These are phyloP conservation scores for Nesogale talazaci DNA, from an alignment of 2,113 vertebrate genomes.

Conservation along the genomic window DNA sequence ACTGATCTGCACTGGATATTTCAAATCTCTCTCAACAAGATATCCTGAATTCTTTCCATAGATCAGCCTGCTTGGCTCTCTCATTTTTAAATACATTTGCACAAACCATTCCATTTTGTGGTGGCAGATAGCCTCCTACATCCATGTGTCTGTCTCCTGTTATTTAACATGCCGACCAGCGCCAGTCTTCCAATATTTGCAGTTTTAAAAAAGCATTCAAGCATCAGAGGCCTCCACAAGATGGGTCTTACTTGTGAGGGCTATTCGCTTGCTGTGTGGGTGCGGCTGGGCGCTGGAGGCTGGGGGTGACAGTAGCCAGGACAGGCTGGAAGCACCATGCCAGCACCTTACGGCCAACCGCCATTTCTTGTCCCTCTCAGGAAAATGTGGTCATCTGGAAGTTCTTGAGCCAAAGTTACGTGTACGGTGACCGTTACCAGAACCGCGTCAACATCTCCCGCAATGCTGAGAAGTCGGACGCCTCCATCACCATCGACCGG, in stretches of 20 bases:
- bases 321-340: neutral
- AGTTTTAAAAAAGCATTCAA: neutral
- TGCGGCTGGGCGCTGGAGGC: neutral
- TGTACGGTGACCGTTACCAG: slow-evolving; percentile 81
- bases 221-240: neutral
- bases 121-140: neutral
- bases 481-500: slow-evolving; percentile 83
- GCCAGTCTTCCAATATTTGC: neutral
- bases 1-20: too few relatives aligned
- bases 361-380: slow-evolving; percentile 77
- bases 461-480: fast-evolving
- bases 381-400: slow-evolving; percentile 73
- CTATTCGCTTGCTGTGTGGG: too few relatives aligned
- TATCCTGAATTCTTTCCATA: neutral
- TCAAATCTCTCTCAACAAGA: neutral
- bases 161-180: neutral
- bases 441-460: slow-evolving; percentile 77
- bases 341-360: neutral
- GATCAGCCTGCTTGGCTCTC: neutral
- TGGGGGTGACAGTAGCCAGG: neutral
- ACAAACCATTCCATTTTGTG: neutral
- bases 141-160: neutral
- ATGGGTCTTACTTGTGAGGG: fast-evolving
- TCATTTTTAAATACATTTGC: neutral
- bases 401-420: fast-evolving